Percentiles rank a stretch among this genome's conserved stretches.
Conservation (phyloP, 1,140 invertebrate species). For the Belonocnema kinseyi region DNA sequence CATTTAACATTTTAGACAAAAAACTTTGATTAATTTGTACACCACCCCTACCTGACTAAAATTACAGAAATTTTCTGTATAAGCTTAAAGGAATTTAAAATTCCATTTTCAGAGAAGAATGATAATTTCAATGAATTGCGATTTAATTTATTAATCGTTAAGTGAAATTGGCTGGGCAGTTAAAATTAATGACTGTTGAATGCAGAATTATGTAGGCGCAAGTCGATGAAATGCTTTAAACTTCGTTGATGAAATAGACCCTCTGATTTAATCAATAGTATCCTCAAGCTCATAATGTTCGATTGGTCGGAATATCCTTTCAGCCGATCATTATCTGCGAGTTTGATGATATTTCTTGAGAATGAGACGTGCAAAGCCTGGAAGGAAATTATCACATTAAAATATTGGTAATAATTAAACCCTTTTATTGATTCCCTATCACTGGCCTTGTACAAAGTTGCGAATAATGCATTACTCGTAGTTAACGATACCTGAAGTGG, state of each 20-base stretch:
- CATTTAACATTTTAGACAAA: too few species aligned
- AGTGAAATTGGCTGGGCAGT: neutral
- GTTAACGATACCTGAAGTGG: too few species aligned
- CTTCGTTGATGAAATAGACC: slow-evolving; percentile 24
- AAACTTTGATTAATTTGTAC: too few species aligned
- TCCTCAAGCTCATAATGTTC: slow-evolving; percentile 17
- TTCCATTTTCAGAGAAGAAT: too few species aligned
- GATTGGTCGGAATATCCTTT: slow-evolving; percentile 18
- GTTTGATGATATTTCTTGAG: slow-evolving; percentile 11
- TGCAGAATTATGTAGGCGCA: slow-evolving; percentile 1
- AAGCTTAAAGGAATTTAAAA: too few species aligned
- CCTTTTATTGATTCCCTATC: too few species aligned
- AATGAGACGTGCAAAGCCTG: neutral
- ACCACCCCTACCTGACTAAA: too few species aligned
- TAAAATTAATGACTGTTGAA: slow-evolving; percentile 1
- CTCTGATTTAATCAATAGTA: slow-evolving; percentile 9
- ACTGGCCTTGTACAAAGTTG: too few species aligned
- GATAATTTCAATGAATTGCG: too few species aligned
- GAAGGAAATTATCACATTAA: neutral
- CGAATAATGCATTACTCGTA: too few species aligned
- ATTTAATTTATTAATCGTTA: neutral
- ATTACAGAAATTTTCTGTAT: too few species aligned
- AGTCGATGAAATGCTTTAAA: slow-evolving; percentile 10
- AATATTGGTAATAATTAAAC: too few species aligned
- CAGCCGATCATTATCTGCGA: slow-evolving; percentile 6